Conservation (phyloP, 2,797 vertebrate species). For the Distichodus sexfasciatus region DNA sequence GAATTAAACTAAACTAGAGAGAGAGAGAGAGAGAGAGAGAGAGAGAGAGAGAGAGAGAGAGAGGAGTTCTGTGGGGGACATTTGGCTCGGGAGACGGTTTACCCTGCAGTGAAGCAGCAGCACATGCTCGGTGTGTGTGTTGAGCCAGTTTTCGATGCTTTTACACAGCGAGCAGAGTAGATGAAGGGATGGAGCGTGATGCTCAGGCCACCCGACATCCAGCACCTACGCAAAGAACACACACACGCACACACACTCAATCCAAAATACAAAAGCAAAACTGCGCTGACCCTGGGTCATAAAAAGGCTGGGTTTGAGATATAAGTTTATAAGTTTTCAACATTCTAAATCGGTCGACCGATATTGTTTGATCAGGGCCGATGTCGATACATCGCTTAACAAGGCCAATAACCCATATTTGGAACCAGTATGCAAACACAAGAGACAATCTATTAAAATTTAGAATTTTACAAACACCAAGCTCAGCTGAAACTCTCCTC, state of each 20-base stretch:
- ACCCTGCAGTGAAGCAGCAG: slow-evolving; percentile 90
- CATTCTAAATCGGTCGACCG: too few species aligned
- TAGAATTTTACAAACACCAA: too few species aligned
- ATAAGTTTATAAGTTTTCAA: too few species aligned
- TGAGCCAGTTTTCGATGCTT: slow-evolving; percentile 87
- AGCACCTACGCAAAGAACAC: slow-evolving; percentile 72
- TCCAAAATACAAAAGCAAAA: neutral
- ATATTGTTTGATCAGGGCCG: too few species aligned
- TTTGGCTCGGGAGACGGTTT: slow-evolving; percentile 43
- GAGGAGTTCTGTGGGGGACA: too few species aligned
- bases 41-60: neutral
- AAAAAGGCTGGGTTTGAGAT: neutral
- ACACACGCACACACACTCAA: too few species aligned
- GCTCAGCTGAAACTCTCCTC: too few species aligned
- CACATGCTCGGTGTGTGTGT: slow-evolving; percentile 76
- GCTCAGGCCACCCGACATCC: slow-evolving; percentile 86
- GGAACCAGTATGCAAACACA: too few species aligned
- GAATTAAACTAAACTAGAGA: neutral
- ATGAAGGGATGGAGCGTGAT: slow-evolving; percentile 83
- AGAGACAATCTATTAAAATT: too few species aligned
- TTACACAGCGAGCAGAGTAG: slow-evolving; percentile 86
- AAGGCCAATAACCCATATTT: too few species aligned
- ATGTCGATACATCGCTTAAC: too few species aligned
- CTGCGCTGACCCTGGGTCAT: neutral
- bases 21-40: neutral